Conservation (phyloP, 2,888 invertebrate genomes). For the Myopa tessellatipennis region DNA sequence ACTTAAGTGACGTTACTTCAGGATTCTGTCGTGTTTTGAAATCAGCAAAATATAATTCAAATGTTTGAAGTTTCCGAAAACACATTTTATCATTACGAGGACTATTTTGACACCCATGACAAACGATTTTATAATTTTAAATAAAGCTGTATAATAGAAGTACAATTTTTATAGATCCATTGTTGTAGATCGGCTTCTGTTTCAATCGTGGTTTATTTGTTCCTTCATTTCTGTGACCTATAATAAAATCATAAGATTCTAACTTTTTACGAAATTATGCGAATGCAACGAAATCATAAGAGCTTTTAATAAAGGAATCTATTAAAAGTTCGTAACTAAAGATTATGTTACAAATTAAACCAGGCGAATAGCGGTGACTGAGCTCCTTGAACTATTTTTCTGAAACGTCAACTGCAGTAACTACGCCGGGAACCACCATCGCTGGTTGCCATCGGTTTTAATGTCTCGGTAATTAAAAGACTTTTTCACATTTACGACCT, state of each 20-base stretch:
- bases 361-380: neutral
- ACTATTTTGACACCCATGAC: too few relatives aligned
- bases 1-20: neutral
- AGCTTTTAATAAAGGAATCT: too few relatives aligned
- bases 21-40: neutral
- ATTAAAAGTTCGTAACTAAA: too few relatives aligned
- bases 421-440: neutral
- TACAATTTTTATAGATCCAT: too few relatives aligned
- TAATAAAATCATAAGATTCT: too few relatives aligned
- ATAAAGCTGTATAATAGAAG: neutral
- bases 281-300: too few relatives aligned
- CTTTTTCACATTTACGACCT: constrained; percentile 9
- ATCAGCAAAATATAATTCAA: neutral
- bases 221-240: too few relatives aligned
- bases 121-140: neutral
- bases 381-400: neutral
- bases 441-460: constrained; percentile 23
- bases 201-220: too few relatives aligned
- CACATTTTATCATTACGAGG: neutral
- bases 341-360: neutral
- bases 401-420: neutral
- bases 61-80: neutral
- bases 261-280: too few relatives aligned
- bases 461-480: constrained; percentile 31
- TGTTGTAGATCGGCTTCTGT: too few relatives aligned